Evolutionary conservation across 2,797 vertebrate genomes (phyloP).

Genomic region (Coracias cyanogaster): DNA sequence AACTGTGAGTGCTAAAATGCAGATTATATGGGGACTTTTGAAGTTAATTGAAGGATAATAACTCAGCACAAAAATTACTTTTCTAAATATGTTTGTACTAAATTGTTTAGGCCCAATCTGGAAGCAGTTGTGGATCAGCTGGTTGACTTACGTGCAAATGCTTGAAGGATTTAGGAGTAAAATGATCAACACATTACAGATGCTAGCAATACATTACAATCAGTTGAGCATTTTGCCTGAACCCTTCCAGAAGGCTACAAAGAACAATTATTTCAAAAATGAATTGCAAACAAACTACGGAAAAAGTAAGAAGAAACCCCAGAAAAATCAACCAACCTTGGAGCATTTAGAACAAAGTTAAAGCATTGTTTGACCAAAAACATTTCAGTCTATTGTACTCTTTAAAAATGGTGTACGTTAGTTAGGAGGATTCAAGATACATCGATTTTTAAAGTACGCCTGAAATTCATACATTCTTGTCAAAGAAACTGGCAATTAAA

Average conservation of each 20-base stretch:
- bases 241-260: background rate
- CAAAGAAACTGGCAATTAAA: conserved; percentile 19
- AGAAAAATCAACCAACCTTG: background rate
- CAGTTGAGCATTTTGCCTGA: background rate
- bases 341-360: background rate
- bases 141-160: background rate
- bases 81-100: background rate
- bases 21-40: background rate
- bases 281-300: background rate
- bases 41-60: background rate
- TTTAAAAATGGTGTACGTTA: background rate
- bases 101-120: background rate
- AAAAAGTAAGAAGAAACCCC: background rate
- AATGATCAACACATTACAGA: background rate
- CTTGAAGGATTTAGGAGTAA: background rate
- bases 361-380: background rate
- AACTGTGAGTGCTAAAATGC: background rate
- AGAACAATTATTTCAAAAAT: background rate
- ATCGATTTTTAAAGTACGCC: conserved; percentile 4
- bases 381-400: background rate
- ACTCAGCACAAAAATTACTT: background rate
- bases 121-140: background rate
- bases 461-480: background rate
- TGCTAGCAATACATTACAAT: background rate
- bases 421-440: background rate